phyloP scores from a whole-genome alignment of 2,113 vertebrate genomes.

The Callipepla squamata region DNA sequence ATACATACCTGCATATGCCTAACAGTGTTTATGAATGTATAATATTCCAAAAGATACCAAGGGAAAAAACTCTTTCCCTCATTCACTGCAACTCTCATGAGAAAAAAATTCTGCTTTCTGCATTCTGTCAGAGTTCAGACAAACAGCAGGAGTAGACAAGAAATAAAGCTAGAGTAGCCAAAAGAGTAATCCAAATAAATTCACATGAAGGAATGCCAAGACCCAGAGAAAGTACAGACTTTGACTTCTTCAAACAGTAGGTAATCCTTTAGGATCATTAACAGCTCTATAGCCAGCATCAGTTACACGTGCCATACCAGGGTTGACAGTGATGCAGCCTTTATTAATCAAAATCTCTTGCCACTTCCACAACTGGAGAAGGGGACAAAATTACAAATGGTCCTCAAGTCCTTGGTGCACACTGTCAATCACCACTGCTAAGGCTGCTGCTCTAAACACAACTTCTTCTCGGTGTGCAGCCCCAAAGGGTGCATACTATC shows the following conservation, averaged over 20 bases:
- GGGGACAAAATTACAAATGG: neutral
- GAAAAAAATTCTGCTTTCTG: neutral
- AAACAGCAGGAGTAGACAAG: neutral
- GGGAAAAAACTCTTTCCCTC: neutral
- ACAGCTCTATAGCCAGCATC: neutral
- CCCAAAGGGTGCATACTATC: neutral
- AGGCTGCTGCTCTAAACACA: neutral
- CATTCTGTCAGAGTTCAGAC: neutral
- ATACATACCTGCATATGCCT: neutral
- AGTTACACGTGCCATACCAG: accelerated
- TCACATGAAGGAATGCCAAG: neutral
- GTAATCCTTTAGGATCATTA: neutral
- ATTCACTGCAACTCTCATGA: neutral
- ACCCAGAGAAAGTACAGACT: neutral
- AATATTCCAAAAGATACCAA: neutral
- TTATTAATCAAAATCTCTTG: neutral
- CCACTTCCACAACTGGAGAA: neutral
- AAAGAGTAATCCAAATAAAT: neutral
- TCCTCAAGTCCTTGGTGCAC: neutral
- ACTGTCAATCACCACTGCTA: neutral
- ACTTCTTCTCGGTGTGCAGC: neutral
- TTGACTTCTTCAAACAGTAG: neutral
- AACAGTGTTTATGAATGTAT: accelerated
- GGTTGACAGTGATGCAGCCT: neutral
- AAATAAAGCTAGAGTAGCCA: neutral